Evolutionary conservation across 2,797 vertebrate genomes (phyloP), one percentile per base, ranked within the genome.

Genomic region (Staurois parvus): DNA sequence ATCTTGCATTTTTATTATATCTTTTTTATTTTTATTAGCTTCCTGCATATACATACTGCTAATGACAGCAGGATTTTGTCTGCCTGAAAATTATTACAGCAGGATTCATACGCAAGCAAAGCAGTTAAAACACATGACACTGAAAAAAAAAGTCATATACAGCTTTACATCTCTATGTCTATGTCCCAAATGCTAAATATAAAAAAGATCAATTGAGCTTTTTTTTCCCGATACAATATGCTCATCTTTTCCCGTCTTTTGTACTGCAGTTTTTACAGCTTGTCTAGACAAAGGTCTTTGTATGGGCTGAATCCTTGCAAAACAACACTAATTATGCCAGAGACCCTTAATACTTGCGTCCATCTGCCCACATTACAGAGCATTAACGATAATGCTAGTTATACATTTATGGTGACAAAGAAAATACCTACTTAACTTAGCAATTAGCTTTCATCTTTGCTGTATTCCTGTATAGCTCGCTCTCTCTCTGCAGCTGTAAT

Each of bases 281-380:
- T 75, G 84, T 85, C 84, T 85, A 85, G 69, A 85, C 77, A 59
- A 64, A 75, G 37, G 79, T 74, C 84, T 85, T 66, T 77, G 40
- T 67, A 70, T 67, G 26, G 81, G 40, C 73, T 76, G 81, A 83
- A 76, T 83, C 81, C 52, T 59, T 42, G 29, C 83, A 84, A 64
- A 72, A 79, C 59, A 85, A 68, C 66, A 84, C 72, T 85, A 85
- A 85, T 80, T 85, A 80, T 59, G 42, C 59, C 77, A 32, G 64
- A 69, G 76, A 79, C 76, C 59, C 75, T 79, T 79, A 73, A 72
- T 70, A 59, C 76, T 66, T 75, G 42, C 48, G 70, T 80, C 70
- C 72, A 68, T 80, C 70, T 85, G 70, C 77, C 69, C 68, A 74
- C 42, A 37, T 29, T 75, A 11, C 59, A 80, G 32, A 69, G 59